phyloP scores from a whole-genome alignment of 1,140 invertebrate species.

The Hirudo medicinalis region DNA sequence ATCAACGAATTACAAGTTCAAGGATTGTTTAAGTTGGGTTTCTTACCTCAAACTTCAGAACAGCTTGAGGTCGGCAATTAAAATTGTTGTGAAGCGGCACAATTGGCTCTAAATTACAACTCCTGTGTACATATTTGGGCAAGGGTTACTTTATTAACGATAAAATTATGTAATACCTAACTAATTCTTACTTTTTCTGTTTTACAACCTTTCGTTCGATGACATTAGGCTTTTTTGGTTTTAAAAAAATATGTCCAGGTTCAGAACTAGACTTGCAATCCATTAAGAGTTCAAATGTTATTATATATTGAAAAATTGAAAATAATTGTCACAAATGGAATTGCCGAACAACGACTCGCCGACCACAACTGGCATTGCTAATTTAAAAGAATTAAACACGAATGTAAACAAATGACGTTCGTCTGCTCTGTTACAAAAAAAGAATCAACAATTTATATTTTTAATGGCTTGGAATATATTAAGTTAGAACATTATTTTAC shows the following conservation, averaged over 20 bases:
- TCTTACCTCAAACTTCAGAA: slow-evolving; percentile 8
- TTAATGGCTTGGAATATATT: no score
- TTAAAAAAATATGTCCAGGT: background rate
- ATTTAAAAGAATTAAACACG: no score
- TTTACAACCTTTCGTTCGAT: background rate
- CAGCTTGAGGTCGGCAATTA: background rate
- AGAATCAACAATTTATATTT: no score
- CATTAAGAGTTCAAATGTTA: no score
- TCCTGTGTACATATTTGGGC: background rate
- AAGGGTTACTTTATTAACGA: background rate
- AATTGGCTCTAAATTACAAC: background rate
- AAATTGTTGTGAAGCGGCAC: background rate
- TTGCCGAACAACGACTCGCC: no score
- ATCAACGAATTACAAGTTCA: background rate
- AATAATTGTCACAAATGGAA: no score
- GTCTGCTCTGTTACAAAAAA: no score
- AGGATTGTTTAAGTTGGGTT: background rate
- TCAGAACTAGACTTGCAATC: no score
- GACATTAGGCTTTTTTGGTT: background rate
- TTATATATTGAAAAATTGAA: no score
- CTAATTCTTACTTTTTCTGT: background rate
- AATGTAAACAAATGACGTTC: no score
- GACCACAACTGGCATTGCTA: no score
- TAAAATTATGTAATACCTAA: background rate
- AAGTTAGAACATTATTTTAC: no score